Evolutionary conservation across 2,888 invertebrate species (phyloP).

Genomic region (Drosophila lutescens): DNA sequence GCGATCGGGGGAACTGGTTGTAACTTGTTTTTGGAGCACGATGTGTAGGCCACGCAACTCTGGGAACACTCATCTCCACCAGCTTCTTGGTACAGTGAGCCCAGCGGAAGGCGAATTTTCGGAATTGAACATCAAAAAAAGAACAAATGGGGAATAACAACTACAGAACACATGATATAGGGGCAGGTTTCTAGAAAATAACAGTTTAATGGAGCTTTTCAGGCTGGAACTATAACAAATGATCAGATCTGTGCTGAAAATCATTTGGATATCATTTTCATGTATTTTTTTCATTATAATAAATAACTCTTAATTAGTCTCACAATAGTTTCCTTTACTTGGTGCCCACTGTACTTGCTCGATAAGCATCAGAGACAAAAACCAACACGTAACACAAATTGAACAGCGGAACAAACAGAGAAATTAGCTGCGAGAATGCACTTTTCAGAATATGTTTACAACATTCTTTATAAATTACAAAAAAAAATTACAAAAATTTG

Average conservation of each 20-base stretch:
- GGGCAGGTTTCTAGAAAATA: no score
- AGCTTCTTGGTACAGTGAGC: slow-evolving; percentile 6
- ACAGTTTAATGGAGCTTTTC: no score
- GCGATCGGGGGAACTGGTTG: slow-evolving; percentile 10
- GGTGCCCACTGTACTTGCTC: slow-evolving; percentile 26
- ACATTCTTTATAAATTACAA: neutral
- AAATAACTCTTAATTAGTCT: no score
- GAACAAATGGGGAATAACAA: no score
- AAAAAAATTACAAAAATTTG: no score
- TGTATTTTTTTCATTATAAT: no score
- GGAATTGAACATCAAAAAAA: no score
- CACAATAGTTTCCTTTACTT: neutral
- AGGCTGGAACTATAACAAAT: no score
- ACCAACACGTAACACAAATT: slow-evolving; percentile 64
- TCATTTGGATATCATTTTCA: no score
- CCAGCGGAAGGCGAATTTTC: neutral
- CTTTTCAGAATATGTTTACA: neutral
- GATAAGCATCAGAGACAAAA: slow-evolving; percentile 25
- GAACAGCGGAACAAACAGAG: slow-evolving; percentile 49
- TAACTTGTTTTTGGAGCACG: slow-evolving; percentile 32
- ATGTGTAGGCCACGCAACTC: slow-evolving; percentile 29
- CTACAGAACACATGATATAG: no score
- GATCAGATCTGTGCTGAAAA: no score
- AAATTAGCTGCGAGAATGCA: slow-evolving; percentile 8
- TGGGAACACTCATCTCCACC: slow-evolving; percentile 18